Percentiles rank a stretch among this genome's conserved stretches.
These are phyloP conservation scores for Xestia rhomboidea DNA, from an alignment of 2,888 invertebrate species.

Conservation along the genomic window DNA sequence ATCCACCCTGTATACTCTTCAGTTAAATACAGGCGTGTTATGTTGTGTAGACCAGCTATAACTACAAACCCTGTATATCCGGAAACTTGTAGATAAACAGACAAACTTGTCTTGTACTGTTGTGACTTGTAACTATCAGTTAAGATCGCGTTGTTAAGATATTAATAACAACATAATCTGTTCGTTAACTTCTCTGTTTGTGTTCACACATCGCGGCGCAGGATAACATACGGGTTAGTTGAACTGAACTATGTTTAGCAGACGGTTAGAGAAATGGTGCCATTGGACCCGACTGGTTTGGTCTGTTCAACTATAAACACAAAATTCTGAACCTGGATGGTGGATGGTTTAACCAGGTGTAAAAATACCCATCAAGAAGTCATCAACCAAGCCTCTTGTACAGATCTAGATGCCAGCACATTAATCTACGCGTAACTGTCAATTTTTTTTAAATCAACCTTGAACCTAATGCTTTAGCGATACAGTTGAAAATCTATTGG, in stretches of 20 bases:
- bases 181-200: conserved; percentile 28
- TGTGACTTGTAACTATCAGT: conserved; percentile 28
- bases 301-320: neutral
- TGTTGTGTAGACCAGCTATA: neutral
- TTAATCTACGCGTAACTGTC: no score
- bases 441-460: no score
- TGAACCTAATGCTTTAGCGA: no score
- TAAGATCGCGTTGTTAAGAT: conserved; percentile 29
- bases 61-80: neutral
- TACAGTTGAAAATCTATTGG: no score
- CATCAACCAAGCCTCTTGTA: no score
- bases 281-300: neutral
- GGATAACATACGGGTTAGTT: conserved; percentile 26
- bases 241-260: neutral
- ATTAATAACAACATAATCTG: conserved; percentile 48
- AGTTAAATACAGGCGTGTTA: neutral
- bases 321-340: no score
- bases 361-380: no score
- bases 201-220: neutral
- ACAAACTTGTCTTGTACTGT: conserved; percentile 10
- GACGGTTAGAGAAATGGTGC: neutral
- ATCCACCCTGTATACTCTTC: no score
- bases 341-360: no score
- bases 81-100: conserved; percentile 17
- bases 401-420: no score